Evolutionary conservation across 2,797 vertebrate genomes (phyloP).

Genomic region (Gymnothorax reevesii): DNA sequence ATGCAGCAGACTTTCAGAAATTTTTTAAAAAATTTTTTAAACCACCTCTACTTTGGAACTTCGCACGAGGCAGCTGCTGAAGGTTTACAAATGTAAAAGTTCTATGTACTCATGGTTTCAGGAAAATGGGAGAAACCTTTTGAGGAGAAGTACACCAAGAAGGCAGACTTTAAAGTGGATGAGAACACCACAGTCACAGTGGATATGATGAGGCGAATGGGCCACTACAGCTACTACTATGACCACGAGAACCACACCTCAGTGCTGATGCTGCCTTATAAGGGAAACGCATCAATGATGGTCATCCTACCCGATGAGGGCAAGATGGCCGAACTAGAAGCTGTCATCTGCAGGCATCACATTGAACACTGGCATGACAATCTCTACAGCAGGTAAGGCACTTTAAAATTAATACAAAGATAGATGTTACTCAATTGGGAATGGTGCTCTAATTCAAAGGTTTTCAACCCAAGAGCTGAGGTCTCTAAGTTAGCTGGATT

Average conservation of each 20-base stretch:
- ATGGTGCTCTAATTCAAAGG: neutral
- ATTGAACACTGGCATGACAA: slow-evolving; percentile 71
- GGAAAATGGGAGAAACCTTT: slow-evolving; percentile 86
- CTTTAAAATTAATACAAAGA: neutral
- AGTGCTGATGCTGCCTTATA: slow-evolving; percentile 83
- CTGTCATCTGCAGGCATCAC: slow-evolving; percentile 62
- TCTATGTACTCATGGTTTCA: slow-evolving; percentile 32
- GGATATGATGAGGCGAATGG: slow-evolving; percentile 85
- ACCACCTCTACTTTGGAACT: neutral
- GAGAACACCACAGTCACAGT: slow-evolving; percentile 72
- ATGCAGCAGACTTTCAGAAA: no score
- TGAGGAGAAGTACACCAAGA: slow-evolving; percentile 69
- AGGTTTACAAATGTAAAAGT: neutral
- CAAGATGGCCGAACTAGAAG: slow-evolving; percentile 77
- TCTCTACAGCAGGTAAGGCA: slow-evolving; percentile 65
- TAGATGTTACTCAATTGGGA: neutral
- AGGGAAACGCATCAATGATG: slow-evolving; percentile 79
- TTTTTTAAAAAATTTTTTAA: no score
- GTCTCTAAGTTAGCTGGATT: neutral
- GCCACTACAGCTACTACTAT: slow-evolving; percentile 71
- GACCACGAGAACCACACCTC: slow-evolving; percentile 74
- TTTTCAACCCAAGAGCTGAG: no score
- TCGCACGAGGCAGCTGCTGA: neutral
- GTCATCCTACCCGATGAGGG: slow-evolving; percentile 82
- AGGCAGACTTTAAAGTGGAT: slow-evolving; percentile 75